Conservation (phyloP, 2,888 invertebrate species). For the Laothoe populi region DNA sequence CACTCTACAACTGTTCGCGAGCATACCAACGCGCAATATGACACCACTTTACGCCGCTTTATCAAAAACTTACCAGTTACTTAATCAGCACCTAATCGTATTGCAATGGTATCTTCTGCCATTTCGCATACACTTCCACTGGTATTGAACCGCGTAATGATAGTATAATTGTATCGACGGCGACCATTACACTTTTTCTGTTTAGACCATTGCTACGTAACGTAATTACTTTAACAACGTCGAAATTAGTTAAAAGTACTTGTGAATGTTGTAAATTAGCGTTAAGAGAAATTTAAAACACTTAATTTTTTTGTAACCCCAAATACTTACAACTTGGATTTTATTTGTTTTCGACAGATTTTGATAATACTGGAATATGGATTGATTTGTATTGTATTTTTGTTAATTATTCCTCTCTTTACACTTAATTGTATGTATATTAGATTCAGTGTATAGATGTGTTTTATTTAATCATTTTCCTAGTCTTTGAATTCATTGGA, state of each 20-base stretch:
- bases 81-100: background rate
- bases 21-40: background rate
- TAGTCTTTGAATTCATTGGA: background rate
- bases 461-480: background rate
- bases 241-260: slow-evolving; percentile 1
- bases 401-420: background rate
- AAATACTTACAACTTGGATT: background rate
- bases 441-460: background rate
- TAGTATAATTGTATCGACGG: background rate
- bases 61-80: background rate
- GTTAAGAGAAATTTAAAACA: background rate
- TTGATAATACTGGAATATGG: background rate
- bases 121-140: background rate
- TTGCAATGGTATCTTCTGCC: background rate
- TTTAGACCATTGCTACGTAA: slow-evolving; percentile 16
- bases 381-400: background rate
- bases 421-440: background rate
- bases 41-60: slow-evolving; percentile 4
- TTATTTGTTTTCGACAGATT: background rate
- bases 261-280: slow-evolving; percentile 19
- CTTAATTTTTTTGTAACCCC: background rate
- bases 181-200: slow-evolving; percentile 23
- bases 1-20: background rate
- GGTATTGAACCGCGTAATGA: background rate
- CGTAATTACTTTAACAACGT: background rate